A percentile compares a stretch with the other conserved stretches of the same genome.
These are phyloP conservation scores for Prunella fulvescens DNA, from an alignment of 2,113 vertebrate genomes.

Conservation along the genomic window DNA sequence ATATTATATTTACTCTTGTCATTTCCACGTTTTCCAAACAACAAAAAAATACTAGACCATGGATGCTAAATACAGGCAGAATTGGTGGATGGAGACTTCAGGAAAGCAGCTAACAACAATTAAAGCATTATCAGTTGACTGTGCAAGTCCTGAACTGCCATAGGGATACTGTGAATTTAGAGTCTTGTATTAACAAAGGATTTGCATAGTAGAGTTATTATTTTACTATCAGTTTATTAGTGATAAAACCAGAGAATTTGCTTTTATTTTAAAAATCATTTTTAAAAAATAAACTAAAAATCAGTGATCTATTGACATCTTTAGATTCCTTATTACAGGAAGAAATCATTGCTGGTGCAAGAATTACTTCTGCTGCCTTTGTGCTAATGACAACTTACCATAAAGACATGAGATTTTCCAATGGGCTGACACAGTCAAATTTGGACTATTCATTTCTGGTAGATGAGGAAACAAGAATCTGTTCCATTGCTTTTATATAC, in stretches of 20 bases:
- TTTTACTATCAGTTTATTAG: not conserved
- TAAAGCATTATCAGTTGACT: not conserved
- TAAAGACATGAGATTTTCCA: not conserved
- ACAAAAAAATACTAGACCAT: not conserved
- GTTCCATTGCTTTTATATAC: not conserved
- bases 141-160: not conserved
- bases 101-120: not conserved
- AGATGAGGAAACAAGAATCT: not conserved
- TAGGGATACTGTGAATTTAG: not conserved
- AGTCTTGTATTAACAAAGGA: not conserved
- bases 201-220: not conserved
- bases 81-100: not conserved
- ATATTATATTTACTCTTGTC: not conserved
- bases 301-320: not conserved
- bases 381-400: not conserved
- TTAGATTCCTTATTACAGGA: not conserved
- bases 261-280: not conserved
- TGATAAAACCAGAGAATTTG: not conserved
- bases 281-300: not conserved
- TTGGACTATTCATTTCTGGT: not conserved
- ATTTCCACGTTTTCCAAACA: not conserved
- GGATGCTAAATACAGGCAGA: not conserved
- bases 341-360: not conserved
- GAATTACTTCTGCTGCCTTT: not conserved
- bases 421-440: not conserved